A percentile compares a stretch with the other conserved stretches of the same genome.
Evolutionary conservation across 2,797 vertebrate species (phyloP).

Genomic region (Microhierax caerulescens): DNA sequence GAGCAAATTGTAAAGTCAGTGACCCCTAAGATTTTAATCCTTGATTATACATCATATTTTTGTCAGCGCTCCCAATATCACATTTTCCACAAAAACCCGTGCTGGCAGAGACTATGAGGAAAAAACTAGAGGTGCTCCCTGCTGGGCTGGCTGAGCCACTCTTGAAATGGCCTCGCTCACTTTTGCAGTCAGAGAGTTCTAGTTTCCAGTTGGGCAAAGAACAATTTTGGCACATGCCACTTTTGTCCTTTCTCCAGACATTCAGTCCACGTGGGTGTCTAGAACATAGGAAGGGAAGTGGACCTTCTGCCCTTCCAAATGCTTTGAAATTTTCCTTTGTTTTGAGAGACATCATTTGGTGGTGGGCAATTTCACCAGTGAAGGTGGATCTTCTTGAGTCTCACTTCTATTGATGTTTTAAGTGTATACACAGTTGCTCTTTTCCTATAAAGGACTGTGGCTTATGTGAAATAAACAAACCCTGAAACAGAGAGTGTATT

Average conservation of each 20-base stretch:
- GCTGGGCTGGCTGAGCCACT: neutral
- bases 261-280: neutral
- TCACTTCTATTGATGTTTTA: neutral
- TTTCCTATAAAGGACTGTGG: neutral
- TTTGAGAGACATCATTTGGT: neutral
- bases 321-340: neutral
- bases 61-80: neutral
- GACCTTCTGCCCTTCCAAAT: neutral
- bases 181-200: neutral
- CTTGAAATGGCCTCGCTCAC: neutral
- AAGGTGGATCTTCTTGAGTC: neutral
- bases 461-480: neutral
- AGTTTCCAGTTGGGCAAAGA: neutral
- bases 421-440: neutral
- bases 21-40: neutral
- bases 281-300: neutral
- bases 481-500: neutral
- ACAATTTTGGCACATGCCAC: neutral
- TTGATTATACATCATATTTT: neutral
- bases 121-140: neutral
- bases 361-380: neutral
- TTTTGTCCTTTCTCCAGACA: neutral
- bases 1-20: neutral
- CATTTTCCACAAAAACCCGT: neutral
- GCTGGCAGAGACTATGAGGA: neutral